These are phyloP conservation scores for Synanthedon vespiformis DNA, from an alignment of 2,888 invertebrate species.

Conservation along the genomic window DNA sequence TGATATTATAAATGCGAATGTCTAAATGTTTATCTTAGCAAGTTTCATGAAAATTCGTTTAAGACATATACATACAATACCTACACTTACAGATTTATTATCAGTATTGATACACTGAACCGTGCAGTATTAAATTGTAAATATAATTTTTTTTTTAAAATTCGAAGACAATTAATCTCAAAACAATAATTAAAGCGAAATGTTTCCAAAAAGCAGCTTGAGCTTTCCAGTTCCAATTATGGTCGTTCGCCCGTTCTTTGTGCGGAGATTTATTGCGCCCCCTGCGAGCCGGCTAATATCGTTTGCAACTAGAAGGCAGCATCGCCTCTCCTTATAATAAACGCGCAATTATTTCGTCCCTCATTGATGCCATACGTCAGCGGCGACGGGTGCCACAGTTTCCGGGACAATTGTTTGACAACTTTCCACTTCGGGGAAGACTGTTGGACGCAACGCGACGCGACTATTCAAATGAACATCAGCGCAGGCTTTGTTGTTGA, in stretches of 20 bases:
- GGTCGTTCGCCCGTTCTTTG: conserved; percentile 9
- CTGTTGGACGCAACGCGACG: conserved; percentile 10
- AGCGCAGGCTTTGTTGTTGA: too few species aligned
- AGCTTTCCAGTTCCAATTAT: conserved; percentile 10
- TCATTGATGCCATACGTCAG: conserved; percentile 14
- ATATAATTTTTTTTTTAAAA: background rate
- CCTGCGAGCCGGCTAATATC: conserved; percentile 18
- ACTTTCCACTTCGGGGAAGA: conserved; percentile 32
- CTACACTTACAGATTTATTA: too few species aligned
- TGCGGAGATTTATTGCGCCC: conserved; percentile 20
- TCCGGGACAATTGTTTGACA: conserved; percentile 26
- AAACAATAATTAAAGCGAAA: conserved; percentile 1
- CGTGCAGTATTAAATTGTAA: background rate
- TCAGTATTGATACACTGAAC: too few species aligned
- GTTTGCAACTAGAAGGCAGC: conserved; percentile 6
- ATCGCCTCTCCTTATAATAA: background rate
- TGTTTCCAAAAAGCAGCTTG: conserved; percentile 14
- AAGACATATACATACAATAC: too few species aligned
- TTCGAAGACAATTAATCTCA: background rate
- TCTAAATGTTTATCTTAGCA: too few species aligned
- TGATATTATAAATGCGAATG: too few species aligned
- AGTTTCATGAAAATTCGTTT: too few species aligned
- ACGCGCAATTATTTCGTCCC: conserved; percentile 13
- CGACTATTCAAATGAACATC: too few species aligned
- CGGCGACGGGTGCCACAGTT: conserved; percentile 29